Conservation (phyloP, 2,113 vertebrate genomes). For the Piaya cayana region DNA sequence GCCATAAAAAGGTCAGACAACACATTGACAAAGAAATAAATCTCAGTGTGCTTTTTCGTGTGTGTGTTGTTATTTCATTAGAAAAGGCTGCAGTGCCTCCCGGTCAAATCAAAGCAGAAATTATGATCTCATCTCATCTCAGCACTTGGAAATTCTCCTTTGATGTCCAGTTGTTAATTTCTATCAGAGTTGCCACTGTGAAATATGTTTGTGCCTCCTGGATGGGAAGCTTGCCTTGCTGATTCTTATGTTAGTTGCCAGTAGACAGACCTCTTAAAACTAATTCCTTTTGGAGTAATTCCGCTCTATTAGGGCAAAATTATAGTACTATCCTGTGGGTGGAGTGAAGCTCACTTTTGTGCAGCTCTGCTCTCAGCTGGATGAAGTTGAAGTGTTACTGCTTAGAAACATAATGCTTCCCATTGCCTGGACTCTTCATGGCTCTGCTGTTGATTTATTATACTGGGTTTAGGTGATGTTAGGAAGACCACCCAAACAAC, state of each 20-base stretch:
- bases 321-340: background rate
- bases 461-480: background rate
- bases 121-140: background rate
- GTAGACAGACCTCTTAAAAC: background rate
- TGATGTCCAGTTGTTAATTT: background rate
- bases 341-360: background rate
- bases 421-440: background rate
- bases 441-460: background rate
- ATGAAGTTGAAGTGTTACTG: background rate
- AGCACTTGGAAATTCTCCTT: background rate
- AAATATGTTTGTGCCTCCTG: background rate
- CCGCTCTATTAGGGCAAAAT: background rate
- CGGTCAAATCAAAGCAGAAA: background rate
- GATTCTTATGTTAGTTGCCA: background rate
- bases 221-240: background rate
- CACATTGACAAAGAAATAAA: background rate
- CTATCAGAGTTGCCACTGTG: background rate
- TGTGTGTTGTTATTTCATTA: conserved; percentile 19
- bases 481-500: background rate
- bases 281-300: background rate
- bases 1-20: background rate
- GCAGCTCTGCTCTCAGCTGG: background rate
- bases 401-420: background rate
- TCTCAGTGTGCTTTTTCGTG: background rate
- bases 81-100: background rate